Evolutionary conservation across 2,797 vertebrate genomes (phyloP).

Genomic region (Microtus californicus): DNA sequence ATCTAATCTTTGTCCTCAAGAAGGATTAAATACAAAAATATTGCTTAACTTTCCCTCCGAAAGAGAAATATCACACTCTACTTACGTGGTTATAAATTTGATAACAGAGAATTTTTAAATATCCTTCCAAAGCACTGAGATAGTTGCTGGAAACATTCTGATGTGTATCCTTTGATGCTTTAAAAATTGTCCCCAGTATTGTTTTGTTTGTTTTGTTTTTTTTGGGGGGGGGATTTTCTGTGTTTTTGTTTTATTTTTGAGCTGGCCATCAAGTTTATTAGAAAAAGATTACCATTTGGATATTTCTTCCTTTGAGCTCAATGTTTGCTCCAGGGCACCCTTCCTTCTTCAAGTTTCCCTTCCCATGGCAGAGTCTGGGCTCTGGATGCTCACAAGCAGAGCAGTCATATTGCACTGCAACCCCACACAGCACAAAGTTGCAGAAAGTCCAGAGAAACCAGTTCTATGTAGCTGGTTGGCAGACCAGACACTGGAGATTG

Average conservation of each 20-base stretch:
- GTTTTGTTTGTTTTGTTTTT: no score
- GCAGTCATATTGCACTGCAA: neutral
- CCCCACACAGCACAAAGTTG: neutral
- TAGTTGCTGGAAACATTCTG: neutral
- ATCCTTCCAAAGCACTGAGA: neutral
- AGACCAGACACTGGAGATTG: rapidly evolving
- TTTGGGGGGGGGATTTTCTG: no score
- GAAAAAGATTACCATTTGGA: constrained; percentile 13
- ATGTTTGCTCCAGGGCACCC: neutral
- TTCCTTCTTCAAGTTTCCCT: neutral
- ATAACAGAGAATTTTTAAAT: neutral
- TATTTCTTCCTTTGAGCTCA: neutral
- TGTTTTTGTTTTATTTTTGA: neutral
- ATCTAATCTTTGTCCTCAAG: neutral
- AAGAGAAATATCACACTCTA: neutral
- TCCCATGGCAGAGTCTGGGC: neutral
- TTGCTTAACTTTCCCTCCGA: neutral
- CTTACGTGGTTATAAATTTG: neutral
- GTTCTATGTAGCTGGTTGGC: neutral
- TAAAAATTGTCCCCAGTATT: no score
- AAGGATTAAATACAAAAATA: neutral
- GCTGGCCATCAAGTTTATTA: constrained; percentile 34
- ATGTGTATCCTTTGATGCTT: neutral
- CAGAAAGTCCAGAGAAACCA: rapidly evolving
- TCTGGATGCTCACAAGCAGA: neutral